phyloP scores from a whole-genome alignment of 1,140 invertebrate species.

The Mylabris phalerata region DNA sequence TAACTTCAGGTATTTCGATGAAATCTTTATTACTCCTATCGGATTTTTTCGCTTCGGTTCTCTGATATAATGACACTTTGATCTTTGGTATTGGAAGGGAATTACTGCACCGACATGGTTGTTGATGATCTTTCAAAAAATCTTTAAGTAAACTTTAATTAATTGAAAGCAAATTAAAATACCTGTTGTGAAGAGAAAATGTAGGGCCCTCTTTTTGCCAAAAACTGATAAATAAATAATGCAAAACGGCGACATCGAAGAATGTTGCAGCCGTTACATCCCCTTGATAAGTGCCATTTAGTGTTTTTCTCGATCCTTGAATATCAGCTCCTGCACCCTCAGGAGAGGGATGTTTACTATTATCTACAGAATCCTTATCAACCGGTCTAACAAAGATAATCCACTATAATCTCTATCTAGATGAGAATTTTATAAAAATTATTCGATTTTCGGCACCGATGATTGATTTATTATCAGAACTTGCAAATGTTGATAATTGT shows the following conservation, averaged over 20 bases:
- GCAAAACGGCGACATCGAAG: constrained; percentile 89
- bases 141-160: too few species aligned
- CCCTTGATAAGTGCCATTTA: constrained; percentile 24
- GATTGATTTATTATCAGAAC: constrained; percentile 43
- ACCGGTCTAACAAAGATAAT: constrained; percentile 32
- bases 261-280: constrained; percentile 87
- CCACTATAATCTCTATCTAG: background rate
- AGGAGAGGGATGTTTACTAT: constrained; percentile 31
- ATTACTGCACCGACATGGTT: constrained; percentile 75
- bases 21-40: constrained; percentile 62
- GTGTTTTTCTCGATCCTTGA: constrained; percentile 27
- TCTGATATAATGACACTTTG: constrained; percentile 77
- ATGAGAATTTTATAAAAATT: background rate
- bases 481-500: constrained; percentile 44
- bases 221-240: constrained; percentile 93
- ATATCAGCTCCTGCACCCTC: constrained; percentile 18
- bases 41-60: constrained; percentile 57
- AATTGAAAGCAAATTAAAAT: constrained; percentile 1
- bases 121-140: constrained; percentile 53
- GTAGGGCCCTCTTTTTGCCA: constrained; percentile 98
- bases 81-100: constrained; percentile 92
- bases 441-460: constrained; percentile 54
- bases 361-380: constrained; percentile 48
- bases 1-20: constrained; percentile 64
- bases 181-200: constrained; percentile 83